These are phyloP conservation scores for Drosophila atripex DNA, from an alignment of 2,888 invertebrate genomes.

Conservation along the genomic window DNA sequence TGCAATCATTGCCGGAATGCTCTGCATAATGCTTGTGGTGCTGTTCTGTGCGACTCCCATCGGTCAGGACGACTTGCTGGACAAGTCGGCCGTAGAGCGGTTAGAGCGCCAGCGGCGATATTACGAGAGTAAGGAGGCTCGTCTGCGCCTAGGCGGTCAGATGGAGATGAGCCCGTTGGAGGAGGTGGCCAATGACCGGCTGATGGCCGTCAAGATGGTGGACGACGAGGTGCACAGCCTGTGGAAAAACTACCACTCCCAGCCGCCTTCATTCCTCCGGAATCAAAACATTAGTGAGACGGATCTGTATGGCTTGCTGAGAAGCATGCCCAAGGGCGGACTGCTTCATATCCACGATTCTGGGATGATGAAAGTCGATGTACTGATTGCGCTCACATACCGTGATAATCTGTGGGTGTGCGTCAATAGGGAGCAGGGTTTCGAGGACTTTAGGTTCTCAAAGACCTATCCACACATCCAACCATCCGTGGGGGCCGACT, in stretches of 20 bases:
- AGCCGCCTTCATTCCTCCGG: slow-evolving; percentile 40
- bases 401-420: slow-evolving; percentile 61
- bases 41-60: slow-evolving; percentile 25
- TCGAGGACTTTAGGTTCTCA: slow-evolving; percentile 57
- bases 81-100: slow-evolving; percentile 28
- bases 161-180: slow-evolving; percentile 77
- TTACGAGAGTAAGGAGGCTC: slow-evolving; percentile 28
- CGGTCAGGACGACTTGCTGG: slow-evolving; percentile 23
- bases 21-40: slow-evolving; percentile 40
- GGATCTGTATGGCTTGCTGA: slow-evolving; percentile 87
- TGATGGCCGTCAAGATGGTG: slow-evolving; percentile 85
- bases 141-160: slow-evolving; percentile 59
- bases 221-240: slow-evolving; percentile 84
- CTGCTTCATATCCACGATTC: slow-evolving; percentile 88
- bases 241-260: slow-evolving; percentile 45
- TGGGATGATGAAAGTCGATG: slow-evolving; percentile 86
- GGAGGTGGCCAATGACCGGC: slow-evolving; percentile 84
- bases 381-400: slow-evolving; percentile 84
- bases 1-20: slow-evolving; percentile 40
- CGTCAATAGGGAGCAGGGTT: slow-evolving; percentile 18
- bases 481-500: slow-evolving; percentile 2
- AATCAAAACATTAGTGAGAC: slow-evolving; percentile 79
- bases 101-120: slow-evolving; percentile 19
- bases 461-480: slow-evolving; percentile 18
- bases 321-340: slow-evolving; percentile 89